Base-by-base conservation (phyloP, 2,113 vertebrate genomes). In the Heptranchias perlo region DNA sequence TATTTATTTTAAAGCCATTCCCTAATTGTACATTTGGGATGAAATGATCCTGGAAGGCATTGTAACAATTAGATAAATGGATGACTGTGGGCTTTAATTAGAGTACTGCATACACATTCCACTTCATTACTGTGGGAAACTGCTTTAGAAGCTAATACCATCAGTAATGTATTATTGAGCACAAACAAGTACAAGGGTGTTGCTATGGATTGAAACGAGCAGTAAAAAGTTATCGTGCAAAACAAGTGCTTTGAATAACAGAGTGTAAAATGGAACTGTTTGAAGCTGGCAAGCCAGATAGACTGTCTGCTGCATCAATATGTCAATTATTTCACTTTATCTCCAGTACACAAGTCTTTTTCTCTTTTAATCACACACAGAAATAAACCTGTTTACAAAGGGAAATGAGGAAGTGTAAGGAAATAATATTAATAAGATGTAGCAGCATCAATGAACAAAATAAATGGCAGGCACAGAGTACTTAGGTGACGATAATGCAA, bases 51-150 rank as follows among this genome's bases (percentile, higher is more conserved):
- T 98, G 97, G 98, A 98, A 98, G 98, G 97, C 98, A 98, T 96
- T 98, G 97, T 97, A 98, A 98, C 98, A 99, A 98, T 99, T 99
- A 99, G 98, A 97, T 98, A 99, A 98, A 99, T 98, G 97, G 98
- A 99, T 98, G 98, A 97, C 98, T 97, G 96, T 97, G 95, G 96
- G 97, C 98, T 98, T 99, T 99, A 99, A 99, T 99, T 99, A 98
- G 98, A 99, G 98, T 97, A 97, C 97, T 97, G 98, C 98, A 97
- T 98, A 98, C 97, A 98, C 87, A 97, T 97, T 98, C 97, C 97
- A 97, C 97, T 97, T 97, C 97, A 98, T 98, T 98, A 98, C 97
- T 98, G 97, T 97, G 97, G 97, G 97, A 96, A 98, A 98, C 96
- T 96, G 28, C 25, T 95, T 52, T 95, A 52, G 47, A 96, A 97